Base-by-base conservation (phyloP, 2,797 vertebrate species). In the Phalanger gymnotis region DNA sequence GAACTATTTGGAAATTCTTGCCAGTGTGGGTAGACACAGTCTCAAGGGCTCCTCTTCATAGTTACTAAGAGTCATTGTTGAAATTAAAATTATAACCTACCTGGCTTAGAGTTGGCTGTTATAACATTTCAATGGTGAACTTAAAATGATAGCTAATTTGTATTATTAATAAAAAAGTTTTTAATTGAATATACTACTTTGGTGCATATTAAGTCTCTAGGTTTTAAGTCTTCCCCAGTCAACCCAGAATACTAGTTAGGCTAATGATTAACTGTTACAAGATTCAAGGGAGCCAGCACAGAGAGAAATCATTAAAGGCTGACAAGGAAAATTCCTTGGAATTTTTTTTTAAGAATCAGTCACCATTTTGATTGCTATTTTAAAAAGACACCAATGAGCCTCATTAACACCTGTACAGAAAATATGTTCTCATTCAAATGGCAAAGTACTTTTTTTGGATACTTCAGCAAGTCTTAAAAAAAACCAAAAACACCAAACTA, bases 41-140 rank as follows among this genome's bases (percentile, higher is more conserved):
- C 90, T 0, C 40, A 94, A 90, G 53, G 58, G 90, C 55, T 93
- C 34, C n/a, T 94, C 81, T 58, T 34, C 40, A 93, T 0, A 47
- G 66, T 10, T 91, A 96, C 81, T 61, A 91, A 91, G 87, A 93
- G 56, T 95, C 92, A 90, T 54, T 93, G 73, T 73, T 96, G 81
- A 95, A 87, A 90, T 93, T 97, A 89, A 93, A 47, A 96, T 66
- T 53, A 90, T 66, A 93, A 96, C 56, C 54, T 91, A 92, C 91
- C 54, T 91, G 52, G 56, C 9, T 66, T 95, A 55, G 0, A 93
- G 91, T 93, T 90, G 51, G 54, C 30, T 40, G 51, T 93, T 30
- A 92, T 40, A 95, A 93, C 54, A 90, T 51, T 5, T 47, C 19
- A 81, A 47, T 81, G 73, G 73, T 25, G 61, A 94, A 53, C 91